Percentiles rank a stretch among this genome's conserved stretches.
These are phyloP conservation scores for Meghimatium bilineatum DNA, from an alignment of 2,888 invertebrate species.

Conservation along the genomic window DNA sequence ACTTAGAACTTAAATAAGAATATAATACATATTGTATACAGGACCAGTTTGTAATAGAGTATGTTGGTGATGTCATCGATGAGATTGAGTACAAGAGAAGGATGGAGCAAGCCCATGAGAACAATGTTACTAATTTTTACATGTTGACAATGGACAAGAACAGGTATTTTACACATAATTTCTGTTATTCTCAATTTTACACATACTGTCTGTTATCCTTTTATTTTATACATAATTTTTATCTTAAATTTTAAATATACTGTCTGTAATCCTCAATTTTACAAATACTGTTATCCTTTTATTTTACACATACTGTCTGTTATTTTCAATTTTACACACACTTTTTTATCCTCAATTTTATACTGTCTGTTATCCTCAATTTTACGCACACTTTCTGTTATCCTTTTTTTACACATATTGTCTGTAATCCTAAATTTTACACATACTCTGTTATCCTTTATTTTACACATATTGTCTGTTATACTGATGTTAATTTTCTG, in stretches of 20 bases:
- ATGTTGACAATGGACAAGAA: constrained; percentile 93
- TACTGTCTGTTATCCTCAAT: no score
- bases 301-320: not conserved
- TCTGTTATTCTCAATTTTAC: not conserved
- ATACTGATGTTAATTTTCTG: not conserved
- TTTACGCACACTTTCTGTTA: no score
- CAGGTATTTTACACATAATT: constrained; percentile 77
- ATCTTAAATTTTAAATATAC: no score
- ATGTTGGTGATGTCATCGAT: constrained; percentile 96
- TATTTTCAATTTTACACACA: no score
- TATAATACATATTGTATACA: constrained; percentile 54
- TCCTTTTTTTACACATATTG: no score
- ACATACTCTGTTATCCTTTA: no score
- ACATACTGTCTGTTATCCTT: not conserved
- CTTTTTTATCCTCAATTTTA: no score
- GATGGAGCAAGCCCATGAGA: constrained; percentile 87
- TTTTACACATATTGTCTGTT: not conserved
- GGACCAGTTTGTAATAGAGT: constrained; percentile 94
- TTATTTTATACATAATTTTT: not conserved
- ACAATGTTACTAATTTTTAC: constrained; percentile 91
- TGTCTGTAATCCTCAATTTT: no score
- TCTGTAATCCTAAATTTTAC: no score
- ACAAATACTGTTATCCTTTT: no score
- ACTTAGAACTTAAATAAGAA: not conserved
- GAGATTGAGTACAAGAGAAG: constrained; percentile 90